Evolutionary conservation across 2,797 vertebrate species (phyloP).

Genomic region (Rhinichthys osculus): DNA sequence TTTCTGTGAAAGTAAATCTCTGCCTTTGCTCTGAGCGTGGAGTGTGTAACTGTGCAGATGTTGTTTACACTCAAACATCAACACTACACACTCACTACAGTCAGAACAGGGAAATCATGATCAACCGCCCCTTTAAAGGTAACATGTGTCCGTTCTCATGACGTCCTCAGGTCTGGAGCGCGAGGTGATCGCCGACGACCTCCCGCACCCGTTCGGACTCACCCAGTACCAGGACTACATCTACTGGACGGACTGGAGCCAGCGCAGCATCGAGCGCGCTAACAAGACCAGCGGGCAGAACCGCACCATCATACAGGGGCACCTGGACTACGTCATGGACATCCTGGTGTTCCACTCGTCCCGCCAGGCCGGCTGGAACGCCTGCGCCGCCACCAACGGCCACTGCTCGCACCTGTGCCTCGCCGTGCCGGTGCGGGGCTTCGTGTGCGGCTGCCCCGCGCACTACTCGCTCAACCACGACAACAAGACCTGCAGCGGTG

Average conservation of each 20-base stretch:
- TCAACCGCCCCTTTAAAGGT: too few species aligned
- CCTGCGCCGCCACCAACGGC: conserved; percentile 93
- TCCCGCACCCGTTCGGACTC: conserved; percentile 95
- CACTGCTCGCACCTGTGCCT: conserved; percentile 97
- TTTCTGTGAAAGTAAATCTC: too few species aligned
- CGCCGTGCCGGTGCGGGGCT: conserved; percentile 85
- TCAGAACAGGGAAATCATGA: too few species aligned
- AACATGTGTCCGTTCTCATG: neutral
- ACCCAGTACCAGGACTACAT: conserved; percentile 99
- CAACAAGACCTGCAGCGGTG: conserved; percentile 97
- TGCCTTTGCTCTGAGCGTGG: too few species aligned
- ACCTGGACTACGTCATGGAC: conserved; percentile 98
- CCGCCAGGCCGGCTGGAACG: conserved; percentile 94
- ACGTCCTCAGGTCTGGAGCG: conserved; percentile 86
- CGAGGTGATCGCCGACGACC: conserved; percentile 95
- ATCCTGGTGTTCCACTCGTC: conserved; percentile 98
- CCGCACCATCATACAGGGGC: conserved; percentile 94
- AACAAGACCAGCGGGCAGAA: conserved; percentile 98
- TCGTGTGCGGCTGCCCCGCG: conserved; percentile 93
- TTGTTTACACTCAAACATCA: too few species aligned
- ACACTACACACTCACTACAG: too few species aligned
- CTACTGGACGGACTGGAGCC: conserved; percentile 99
- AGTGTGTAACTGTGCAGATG: too few species aligned
- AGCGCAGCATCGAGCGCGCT: conserved; percentile 97
- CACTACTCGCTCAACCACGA: conserved; percentile 93